A percentile compares a stretch with the other conserved stretches of the same genome.
These are phyloP conservation scores for Corythornis cristatus DNA, from an alignment of 2,113 vertebrate genomes.

Conservation along the genomic window DNA sequence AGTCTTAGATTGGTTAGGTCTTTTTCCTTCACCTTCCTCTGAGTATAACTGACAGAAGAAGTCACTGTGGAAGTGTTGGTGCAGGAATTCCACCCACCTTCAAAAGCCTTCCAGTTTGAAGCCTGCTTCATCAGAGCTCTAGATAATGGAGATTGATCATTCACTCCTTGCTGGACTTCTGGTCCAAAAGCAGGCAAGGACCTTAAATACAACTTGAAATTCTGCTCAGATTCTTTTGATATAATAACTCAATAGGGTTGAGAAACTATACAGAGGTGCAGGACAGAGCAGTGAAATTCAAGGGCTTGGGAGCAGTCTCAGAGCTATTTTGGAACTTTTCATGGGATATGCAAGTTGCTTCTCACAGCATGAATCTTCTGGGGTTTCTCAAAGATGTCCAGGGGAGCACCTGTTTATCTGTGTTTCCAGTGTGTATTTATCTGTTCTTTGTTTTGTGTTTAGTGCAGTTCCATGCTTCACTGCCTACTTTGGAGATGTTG, in stretches of 20 bases:
- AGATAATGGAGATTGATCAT: not conserved
- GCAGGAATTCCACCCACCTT: not conserved
- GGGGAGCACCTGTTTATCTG: not conserved
- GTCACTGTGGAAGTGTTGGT: not conserved
- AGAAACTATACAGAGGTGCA: not conserved
- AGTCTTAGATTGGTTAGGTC: not conserved
- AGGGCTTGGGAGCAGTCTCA: not conserved
- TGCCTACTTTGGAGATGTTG: not conserved
- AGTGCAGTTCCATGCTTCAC: not conserved
- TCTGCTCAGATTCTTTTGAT: not conserved
- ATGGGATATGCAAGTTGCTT: not conserved
- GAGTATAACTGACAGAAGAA: not conserved
- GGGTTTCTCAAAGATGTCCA: not conserved
- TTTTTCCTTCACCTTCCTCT: not conserved
- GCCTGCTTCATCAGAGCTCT: not conserved
- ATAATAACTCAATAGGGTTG: accelerated
- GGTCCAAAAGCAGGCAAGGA: not conserved
- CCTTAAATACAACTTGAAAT: not conserved
- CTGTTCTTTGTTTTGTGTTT: not conserved
- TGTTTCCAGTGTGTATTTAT: not conserved
- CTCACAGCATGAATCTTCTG: not conserved
- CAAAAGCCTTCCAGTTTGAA: not conserved
- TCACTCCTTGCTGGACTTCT: not conserved
- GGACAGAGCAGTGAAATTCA: not conserved
- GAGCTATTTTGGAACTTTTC: not conserved